These are phyloP conservation scores for Hypsibius dujardini DNA, from an alignment of 1,140 invertebrate species.

Conservation along the genomic window DNA sequence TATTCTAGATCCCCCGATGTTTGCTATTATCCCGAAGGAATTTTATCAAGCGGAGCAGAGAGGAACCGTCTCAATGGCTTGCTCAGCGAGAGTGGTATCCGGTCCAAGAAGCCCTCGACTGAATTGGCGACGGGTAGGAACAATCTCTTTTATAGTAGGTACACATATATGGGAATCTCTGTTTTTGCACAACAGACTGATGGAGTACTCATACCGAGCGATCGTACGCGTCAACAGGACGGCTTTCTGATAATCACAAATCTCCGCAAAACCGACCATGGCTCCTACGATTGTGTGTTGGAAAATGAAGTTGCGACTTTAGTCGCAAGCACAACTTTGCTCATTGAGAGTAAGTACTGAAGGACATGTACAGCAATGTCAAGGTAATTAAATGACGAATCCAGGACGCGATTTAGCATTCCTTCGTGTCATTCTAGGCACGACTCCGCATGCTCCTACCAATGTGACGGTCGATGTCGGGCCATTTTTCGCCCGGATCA, in stretches of 20 bases:
- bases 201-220: conserved; percentile 45
- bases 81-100: background rate
- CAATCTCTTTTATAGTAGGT: too few relatives aligned
- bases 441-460: conserved; percentile 84
- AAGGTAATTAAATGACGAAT: too few relatives aligned
- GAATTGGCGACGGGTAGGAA: background rate
- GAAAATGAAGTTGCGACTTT: conserved; percentile 85
- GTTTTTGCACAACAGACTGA: conserved; percentile 29
- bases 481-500: conserved; percentile 67
- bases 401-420: too few relatives aligned
- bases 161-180: too few relatives aligned
- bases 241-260: conserved; percentile 81
- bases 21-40: conserved; percentile 32
- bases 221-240: conserved; percentile 31
- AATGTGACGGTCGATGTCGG: conserved; percentile 67
- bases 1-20: conserved; percentile 34
- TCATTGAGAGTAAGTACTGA: conserved; percentile 47
- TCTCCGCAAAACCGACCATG: conserved; percentile 69
- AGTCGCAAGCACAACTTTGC: conserved; percentile 65
- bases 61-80: conserved; percentile 24
- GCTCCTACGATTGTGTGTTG: conserved; percentile 80
- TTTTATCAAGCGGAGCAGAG: conserved; percentile 30
- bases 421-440: conserved; percentile 29
- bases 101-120: background rate
- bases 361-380: too few relatives aligned